These are phyloP conservation scores for Lepidurus arcticus DNA, from an alignment of 1,140 invertebrate species.

Conservation along the genomic window DNA sequence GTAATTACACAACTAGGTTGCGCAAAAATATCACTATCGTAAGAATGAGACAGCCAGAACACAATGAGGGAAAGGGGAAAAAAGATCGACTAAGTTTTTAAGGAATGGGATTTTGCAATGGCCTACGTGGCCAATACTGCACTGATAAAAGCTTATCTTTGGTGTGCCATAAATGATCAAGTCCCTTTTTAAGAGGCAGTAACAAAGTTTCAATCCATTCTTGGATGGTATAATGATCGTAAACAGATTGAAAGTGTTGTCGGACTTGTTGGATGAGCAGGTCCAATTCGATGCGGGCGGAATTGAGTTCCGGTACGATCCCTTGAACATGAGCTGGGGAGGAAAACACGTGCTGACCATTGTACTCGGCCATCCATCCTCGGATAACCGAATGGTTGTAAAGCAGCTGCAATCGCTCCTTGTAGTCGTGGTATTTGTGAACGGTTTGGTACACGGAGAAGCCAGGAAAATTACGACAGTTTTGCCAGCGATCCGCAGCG, in stretches of 20 bases:
- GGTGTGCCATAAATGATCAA: constrained; percentile 37
- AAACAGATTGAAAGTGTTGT: constrained; percentile 40
- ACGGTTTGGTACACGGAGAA: constrained; percentile 38
- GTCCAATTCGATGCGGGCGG: constrained; percentile 39
- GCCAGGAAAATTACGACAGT: constrained; percentile 43
- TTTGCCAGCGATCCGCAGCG: constrained; percentile 37
- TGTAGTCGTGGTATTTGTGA: constrained; percentile 34
- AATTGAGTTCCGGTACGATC: constrained; percentile 39
- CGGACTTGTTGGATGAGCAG: constrained; percentile 38
- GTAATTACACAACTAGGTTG: too few relatives aligned
- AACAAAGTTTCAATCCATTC: constrained; percentile 44
- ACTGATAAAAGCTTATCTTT: constrained; percentile 35
- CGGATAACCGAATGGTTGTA: constrained; percentile 40
- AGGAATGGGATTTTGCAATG: constrained; percentile 9
- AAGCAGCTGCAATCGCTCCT: constrained; percentile 36
- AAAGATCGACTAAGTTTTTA: not conserved
- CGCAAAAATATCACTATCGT: not conserved
- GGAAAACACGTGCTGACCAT: constrained; percentile 43
- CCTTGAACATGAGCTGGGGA: constrained; percentile 44
- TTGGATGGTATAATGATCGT: constrained; percentile 42
- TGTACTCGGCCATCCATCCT: constrained; percentile 45
- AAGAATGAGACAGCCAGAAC: not conserved
- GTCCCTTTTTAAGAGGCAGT: constrained; percentile 39
- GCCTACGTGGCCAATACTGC: constrained; percentile 36
- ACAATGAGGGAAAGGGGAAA: not conserved